Base-by-base conservation (phyloP, 2,888 invertebrate genomes). In the Tiliacea aurago region DNA sequence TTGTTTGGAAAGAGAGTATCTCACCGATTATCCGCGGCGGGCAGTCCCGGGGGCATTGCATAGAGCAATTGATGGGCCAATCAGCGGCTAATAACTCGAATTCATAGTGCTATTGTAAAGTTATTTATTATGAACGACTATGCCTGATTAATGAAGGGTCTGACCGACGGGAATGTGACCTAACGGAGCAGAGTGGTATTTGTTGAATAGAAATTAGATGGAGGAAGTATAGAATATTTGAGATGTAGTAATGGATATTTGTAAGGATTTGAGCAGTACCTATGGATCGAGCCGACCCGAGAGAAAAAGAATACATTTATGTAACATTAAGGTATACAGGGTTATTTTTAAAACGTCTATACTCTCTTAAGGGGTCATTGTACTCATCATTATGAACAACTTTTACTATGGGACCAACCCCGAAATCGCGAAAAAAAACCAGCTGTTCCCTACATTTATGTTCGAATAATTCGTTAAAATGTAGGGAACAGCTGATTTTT, bases 21-120 rank as follows among this genome's bases (percentile, higher is more conserved):
- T 68, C 79, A 84, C 81, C 82, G 85, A 89, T 88, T 87, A 88
- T 85, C 84, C 84, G 78, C 80, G 83, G 86, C 84, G 77, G 84
- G 78, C 84, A 70, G 64, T 82, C 88, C 91, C 86, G 88, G 84
- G 87, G 90, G 88, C 89, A 85, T 73, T 70, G 81, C 83, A 84
- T 84, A 86, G 80, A 87, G 84, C 89, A 89, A 91, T 91, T 88
- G 90, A 92, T 92, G 86, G 86, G 67, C 87, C 90, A 92, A 91
- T 92, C 91, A 91, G 80, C 88, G 81, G 83, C 86, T 88, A 89
- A 89, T 90, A 88, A 87, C 85, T 86, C 76, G 83, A 83, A 80
- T 83, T 84, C 87, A 84, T 68, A 75, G 77, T 61, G 72, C 80
- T 76, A 82, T 85, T 78, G 77, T 80, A 68, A 76, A 80, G 75